Evolutionary conservation across 1,140 invertebrate genomes (phyloP).

Genomic region (Lordiphosa mommai): DNA sequence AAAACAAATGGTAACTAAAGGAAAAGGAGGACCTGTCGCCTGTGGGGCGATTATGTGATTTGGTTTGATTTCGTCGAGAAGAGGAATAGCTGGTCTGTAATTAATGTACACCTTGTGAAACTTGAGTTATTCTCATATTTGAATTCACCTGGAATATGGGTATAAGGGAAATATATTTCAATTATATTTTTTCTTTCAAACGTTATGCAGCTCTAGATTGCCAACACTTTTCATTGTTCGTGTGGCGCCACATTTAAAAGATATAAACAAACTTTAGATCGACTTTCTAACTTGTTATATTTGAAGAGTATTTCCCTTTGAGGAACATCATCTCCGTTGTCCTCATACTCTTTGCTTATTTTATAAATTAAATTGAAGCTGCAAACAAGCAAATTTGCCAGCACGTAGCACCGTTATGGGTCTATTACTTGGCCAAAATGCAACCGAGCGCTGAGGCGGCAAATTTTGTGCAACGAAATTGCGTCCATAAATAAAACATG

Average conservation of each 20-base stretch:
- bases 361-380: slow-evolving; percentile 50
- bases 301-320: too few species aligned
- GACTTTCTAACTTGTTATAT: too few species aligned
- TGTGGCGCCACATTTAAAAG: too few species aligned
- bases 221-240: too few species aligned
- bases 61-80: slow-evolving; percentile 1
- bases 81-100: neutral
- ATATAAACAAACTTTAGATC: too few species aligned
- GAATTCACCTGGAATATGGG: too few species aligned
- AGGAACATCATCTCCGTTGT: neutral
- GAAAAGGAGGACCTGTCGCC: neutral
- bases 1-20: slow-evolving; percentile 27
- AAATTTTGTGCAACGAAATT: slow-evolving; percentile 47
- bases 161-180: too few species aligned
- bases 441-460: slow-evolving; percentile 15
- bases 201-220: too few species aligned
- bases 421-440: slow-evolving; percentile 51
- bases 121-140: too few species aligned
- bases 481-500: slow-evolving; percentile 66
- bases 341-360: slow-evolving; percentile 15
- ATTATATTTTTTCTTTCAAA: too few species aligned
- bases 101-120: neutral
- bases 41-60: slow-evolving; percentile 14
- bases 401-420: slow-evolving; percentile 48
- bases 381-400: slow-evolving; percentile 27